Conservation (phyloP, 2,888 invertebrate genomes). For the Tortricodes alternella region DNA sequence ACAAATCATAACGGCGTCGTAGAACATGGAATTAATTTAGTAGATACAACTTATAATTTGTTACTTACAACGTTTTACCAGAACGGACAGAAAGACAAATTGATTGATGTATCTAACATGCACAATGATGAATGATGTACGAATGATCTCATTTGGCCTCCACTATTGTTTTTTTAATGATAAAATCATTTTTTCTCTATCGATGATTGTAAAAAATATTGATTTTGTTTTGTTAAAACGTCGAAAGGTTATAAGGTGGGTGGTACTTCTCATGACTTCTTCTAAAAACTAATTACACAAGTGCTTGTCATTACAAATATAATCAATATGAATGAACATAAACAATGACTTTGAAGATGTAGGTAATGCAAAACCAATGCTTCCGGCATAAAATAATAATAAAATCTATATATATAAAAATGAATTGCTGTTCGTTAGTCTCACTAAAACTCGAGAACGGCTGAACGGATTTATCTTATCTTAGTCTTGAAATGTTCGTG, state of each 20-base stretch:
- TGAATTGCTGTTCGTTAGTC: too few relatives aligned
- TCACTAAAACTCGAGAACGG: too few relatives aligned
- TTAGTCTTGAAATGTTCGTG: too few relatives aligned
- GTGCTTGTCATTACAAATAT: too few relatives aligned
- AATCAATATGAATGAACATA: too few relatives aligned
- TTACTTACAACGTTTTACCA: slow-evolving; percentile 28
- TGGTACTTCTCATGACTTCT: slow-evolving; percentile 3
- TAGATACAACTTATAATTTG: not conserved
- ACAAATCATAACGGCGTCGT: too few relatives aligned
- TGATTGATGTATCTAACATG: slow-evolving; percentile 72
- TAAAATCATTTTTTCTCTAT: slow-evolving; percentile 38
- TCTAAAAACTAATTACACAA: not conserved
- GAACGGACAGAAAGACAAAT: slow-evolving; percentile 51
- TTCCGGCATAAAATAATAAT: too few relatives aligned
- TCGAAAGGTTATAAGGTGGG: slow-evolving; percentile 29
- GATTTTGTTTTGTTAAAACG: slow-evolving; percentile 9
- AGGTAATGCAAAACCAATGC: too few relatives aligned
- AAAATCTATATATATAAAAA: too few relatives aligned
- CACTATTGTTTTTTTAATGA: slow-evolving; percentile 50
- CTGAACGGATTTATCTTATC: too few relatives aligned
- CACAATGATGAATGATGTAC: slow-evolving; percentile 56
- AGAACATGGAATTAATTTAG: not conserved
- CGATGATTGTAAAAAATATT: slow-evolving; percentile 30
- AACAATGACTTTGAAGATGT: too few relatives aligned
- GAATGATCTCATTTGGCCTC: slow-evolving; percentile 76